Conservation (phyloP, 2,888 invertebrate species). For the Chirona hameri region DNA sequence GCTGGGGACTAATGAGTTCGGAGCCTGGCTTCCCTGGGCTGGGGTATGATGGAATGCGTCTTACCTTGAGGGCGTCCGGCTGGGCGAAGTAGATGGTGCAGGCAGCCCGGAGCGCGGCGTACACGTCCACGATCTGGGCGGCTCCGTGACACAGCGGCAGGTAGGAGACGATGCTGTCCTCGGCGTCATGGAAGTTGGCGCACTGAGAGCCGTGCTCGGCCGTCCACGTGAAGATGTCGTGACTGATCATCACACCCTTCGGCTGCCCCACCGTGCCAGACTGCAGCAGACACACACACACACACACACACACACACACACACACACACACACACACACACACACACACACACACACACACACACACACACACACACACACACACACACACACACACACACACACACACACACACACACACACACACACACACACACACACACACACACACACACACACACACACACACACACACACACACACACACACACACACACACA, state of each 20-base stretch:
- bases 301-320: no score
- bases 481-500: no score
- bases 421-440: no score
- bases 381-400: no score
- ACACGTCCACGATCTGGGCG: conserved; percentile 78
- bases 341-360: no score
- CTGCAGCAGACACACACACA: not conserved
- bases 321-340: no score
- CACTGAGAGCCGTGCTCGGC: conserved; percentile 47
- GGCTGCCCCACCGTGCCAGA: conserved; percentile 83
- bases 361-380: no score
- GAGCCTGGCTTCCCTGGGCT: no score
- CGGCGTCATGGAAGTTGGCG: conserved; percentile 45
- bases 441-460: no score
- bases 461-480: no score
- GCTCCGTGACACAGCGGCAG: conserved; percentile 87
- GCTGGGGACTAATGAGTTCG: no score
- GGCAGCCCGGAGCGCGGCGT: conserved; percentile 60
- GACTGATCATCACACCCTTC: conserved; percentile 88
- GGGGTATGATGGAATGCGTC: not conserved
- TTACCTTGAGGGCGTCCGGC: conserved; percentile 71
- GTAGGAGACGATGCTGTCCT: conserved; percentile 69
- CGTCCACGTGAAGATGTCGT: conserved; percentile 78
- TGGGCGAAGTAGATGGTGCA: conserved; percentile 80
- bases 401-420: no score